These are phyloP conservation scores for Gasteruption jaculator DNA, from an alignment of 2,888 invertebrate genomes.

Conservation along the genomic window DNA sequence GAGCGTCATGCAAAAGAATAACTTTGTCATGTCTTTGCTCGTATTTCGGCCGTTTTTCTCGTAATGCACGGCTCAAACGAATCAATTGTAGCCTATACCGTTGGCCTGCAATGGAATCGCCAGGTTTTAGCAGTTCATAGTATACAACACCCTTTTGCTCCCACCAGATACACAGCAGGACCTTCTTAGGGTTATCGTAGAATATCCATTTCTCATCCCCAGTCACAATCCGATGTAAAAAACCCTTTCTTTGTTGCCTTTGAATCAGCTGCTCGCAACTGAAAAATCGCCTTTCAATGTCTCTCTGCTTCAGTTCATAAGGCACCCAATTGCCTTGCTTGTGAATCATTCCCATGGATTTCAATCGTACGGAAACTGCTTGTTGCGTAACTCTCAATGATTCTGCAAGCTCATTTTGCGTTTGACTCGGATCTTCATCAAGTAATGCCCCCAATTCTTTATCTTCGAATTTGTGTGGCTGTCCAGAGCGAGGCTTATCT, in stretches of 20 bases:
- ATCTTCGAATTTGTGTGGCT: conserved; percentile 20
- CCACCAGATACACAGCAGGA: conserved; percentile 26
- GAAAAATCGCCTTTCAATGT: conserved; percentile 17
- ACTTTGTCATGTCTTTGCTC: conserved; percentile 24
- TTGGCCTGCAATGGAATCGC: conserved; percentile 19
- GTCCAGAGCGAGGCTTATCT: conserved; percentile 18
- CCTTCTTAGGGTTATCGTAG: conserved; percentile 20
- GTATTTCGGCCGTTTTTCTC: conserved; percentile 19
- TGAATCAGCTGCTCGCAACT: conserved; percentile 13
- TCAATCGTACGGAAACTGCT: conserved; percentile 21
- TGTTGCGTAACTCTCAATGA: conserved; percentile 22
- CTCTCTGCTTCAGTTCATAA: conserved; percentile 19
- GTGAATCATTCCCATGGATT: conserved; percentile 24
- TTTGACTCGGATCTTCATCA: conserved; percentile 23
- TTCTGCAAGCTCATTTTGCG: conserved; percentile 22
- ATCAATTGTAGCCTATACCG: conserved; percentile 21
- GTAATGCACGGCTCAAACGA: conserved; percentile 19
- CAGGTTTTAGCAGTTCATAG: conserved; percentile 22
- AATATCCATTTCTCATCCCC: conserved; percentile 22
- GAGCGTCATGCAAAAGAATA: conserved; percentile 27
- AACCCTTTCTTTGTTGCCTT: conserved; percentile 16
- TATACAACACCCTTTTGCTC: conserved; percentile 21
- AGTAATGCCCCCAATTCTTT: conserved; percentile 22
- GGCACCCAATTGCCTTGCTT: conserved; percentile 19
- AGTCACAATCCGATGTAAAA: conserved; percentile 20